Base-by-base conservation (phyloP, 2,888 invertebrate species). In the Mythimna lalbum region DNA sequence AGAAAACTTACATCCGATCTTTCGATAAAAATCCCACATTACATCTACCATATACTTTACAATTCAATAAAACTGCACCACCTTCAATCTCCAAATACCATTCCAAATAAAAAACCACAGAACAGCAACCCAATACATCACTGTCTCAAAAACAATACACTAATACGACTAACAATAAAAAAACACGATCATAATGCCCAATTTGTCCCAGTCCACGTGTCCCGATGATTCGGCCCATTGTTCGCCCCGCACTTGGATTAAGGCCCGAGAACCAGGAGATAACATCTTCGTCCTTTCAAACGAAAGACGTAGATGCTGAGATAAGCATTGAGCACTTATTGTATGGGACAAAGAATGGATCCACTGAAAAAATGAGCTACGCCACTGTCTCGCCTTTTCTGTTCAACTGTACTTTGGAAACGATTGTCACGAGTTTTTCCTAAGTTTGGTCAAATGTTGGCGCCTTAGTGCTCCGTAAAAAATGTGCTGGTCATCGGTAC, bases 161-260 rank as follows among this genome's bases (percentile, higher is more conserved):
- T 63, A 73, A 78, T 80, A 75, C 69, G 61, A 76, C 59, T 19
- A 73, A 77, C 72, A 80, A 79, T 73, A 79, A 81, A 82, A 79
- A 73, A 84, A 5, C 66, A 67, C 68, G 64, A 87, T 85, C 86
- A 90, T 89, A 92, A 91, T 90, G 87, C 92, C 89, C 92, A 94
- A 93, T 93, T 93, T 93, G 91, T 92, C 90, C 86, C 83, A 60
- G 84, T 85, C 91, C 94, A 93, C 93, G 94, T 93, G 94, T 93
- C 90, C 82, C 84, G 86, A 84, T 86, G 88, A 89, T 87, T 86
- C 81, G 78, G 36, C 71, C 88, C 79, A 92, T 94, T 94, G 93
- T 94, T 87, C 88, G 85, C 63, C 88, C 91, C 90, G 83, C 89
- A 90, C 88, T 78, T 87, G 91, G 91, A 92, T 90, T 88, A 88